Conservation (phyloP, 2,888 invertebrate genomes). For the Caenorhabditis sp. region DNA sequence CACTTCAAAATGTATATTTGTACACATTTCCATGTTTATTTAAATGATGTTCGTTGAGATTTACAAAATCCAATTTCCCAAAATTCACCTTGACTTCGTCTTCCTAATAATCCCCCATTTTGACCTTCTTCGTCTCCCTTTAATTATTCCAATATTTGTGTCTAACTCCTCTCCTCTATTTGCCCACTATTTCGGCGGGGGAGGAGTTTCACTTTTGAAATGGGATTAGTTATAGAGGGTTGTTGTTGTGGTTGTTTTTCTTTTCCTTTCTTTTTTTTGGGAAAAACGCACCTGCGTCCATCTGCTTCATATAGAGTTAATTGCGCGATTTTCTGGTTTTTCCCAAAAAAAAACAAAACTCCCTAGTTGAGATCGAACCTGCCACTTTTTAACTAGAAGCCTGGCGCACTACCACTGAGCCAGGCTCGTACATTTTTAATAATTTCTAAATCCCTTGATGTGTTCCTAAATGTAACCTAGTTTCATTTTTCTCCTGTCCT, state of each 20-base stretch:
- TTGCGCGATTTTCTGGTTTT: too few relatives aligned
- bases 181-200: background rate
- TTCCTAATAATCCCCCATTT: background rate
- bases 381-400: too few relatives aligned
- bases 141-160: conserved; percentile 5
- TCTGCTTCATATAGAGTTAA: too few relatives aligned
- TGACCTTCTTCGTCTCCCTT: conserved; percentile 4
- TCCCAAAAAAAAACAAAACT: too few relatives aligned
- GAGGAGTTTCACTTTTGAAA: background rate
- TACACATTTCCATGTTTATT: background rate
- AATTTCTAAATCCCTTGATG: background rate
- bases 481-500: background rate
- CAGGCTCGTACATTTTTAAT: too few relatives aligned
- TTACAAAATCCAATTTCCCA: background rate
- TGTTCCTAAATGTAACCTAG: background rate
- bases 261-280: background rate
- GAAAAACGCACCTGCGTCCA: too few relatives aligned
- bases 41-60: background rate
- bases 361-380: too few relatives aligned
- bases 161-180: background rate
- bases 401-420: too few relatives aligned
- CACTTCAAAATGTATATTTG: background rate
- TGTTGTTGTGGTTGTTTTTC: background rate
- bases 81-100: background rate
- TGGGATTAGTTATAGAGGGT: conserved; percentile 1